phyloP scores from a whole-genome alignment of 2,888 invertebrate genomes.

The Lampropteryx suffumata region DNA sequence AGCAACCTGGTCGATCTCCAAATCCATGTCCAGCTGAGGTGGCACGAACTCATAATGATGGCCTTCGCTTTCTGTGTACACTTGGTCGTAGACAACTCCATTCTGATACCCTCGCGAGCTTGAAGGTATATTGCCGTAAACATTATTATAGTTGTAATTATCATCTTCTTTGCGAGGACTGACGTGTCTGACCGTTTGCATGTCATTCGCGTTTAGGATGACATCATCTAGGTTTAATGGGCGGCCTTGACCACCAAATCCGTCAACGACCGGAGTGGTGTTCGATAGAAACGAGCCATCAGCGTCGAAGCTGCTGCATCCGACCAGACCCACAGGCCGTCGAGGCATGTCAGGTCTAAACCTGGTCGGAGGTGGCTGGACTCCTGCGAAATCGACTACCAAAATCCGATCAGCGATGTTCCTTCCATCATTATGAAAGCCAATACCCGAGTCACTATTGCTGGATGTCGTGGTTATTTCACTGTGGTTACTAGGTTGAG shows the following conservation, averaged over 20 bases:
- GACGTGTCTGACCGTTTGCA: constrained; percentile 57
- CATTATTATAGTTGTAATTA: constrained; percentile 74
- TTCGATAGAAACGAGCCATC: constrained; percentile 76
- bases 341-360: constrained; percentile 64
- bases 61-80: constrained; percentile 71
- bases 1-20: constrained; percentile 59
- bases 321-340: constrained; percentile 67
- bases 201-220: constrained; percentile 64
- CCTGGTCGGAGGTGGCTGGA: constrained; percentile 58
- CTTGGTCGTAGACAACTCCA: constrained; percentile 71
- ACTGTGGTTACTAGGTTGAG: constrained; percentile 92
- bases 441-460: constrained; percentile 97
- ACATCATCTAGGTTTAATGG: constrained; percentile 73
- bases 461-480: constrained; percentile 92
- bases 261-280: constrained; percentile 77
- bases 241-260: constrained; percentile 75
- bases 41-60: constrained; percentile 70
- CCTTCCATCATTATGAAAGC: constrained; percentile 94
- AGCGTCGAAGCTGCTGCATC: constrained; percentile 70
- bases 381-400: constrained; percentile 87
- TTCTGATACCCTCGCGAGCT: constrained; percentile 53
- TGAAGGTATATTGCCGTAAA: constrained; percentile 65
- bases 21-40: constrained; percentile 54
- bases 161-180: constrained; percentile 69
- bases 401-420: constrained; percentile 92